Percentiles rank a stretch among this genome's conserved stretches.
Conservation (phyloP, 2,113 vertebrate species). For the Oncorhynchus masou region DNA sequence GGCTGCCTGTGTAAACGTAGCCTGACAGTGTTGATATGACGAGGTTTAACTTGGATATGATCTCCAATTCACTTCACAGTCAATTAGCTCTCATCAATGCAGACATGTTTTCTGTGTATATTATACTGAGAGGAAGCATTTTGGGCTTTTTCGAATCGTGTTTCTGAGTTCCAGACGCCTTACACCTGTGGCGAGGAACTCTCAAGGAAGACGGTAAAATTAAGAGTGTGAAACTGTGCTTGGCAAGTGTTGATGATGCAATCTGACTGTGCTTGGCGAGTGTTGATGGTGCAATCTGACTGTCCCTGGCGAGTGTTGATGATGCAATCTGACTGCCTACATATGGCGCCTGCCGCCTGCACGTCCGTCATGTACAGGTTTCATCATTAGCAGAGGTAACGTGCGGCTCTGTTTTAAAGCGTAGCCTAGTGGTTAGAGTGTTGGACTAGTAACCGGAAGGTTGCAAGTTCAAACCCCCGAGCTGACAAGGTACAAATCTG, state of each 20-base stretch:
- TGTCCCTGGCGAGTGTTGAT: no score
- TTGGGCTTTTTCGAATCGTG: conserved; percentile 49
- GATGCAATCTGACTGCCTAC: no score
- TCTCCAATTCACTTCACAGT: conserved; percentile 36
- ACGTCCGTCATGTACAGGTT: conserved; percentile 52
- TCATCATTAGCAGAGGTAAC: conserved; percentile 57
- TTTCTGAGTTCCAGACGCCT: conserved; percentile 37
- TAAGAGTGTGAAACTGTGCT: conserved; percentile 59
- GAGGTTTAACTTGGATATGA: neutral
- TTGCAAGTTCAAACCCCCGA: no score
- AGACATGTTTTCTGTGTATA: conserved; percentile 51
- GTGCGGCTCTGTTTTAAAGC: conserved; percentile 39
- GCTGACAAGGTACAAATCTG: no score
- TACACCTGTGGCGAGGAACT: conserved; percentile 45
- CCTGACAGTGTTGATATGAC: neutral
- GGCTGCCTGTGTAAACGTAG: no score
- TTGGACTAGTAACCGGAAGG: no score
- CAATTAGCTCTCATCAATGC: conserved; percentile 52
- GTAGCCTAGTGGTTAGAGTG: no score
- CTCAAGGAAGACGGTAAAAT: conserved; percentile 56
- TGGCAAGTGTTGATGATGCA: no score
- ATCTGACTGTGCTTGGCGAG: no score
- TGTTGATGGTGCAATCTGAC: no score
- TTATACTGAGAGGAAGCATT: conserved; percentile 36
- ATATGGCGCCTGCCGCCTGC: conserved; percentile 45